These are phyloP conservation scores for Chaunax sp. DNA, from an alignment of 2,797 vertebrate species.

Conservation along the genomic window DNA sequence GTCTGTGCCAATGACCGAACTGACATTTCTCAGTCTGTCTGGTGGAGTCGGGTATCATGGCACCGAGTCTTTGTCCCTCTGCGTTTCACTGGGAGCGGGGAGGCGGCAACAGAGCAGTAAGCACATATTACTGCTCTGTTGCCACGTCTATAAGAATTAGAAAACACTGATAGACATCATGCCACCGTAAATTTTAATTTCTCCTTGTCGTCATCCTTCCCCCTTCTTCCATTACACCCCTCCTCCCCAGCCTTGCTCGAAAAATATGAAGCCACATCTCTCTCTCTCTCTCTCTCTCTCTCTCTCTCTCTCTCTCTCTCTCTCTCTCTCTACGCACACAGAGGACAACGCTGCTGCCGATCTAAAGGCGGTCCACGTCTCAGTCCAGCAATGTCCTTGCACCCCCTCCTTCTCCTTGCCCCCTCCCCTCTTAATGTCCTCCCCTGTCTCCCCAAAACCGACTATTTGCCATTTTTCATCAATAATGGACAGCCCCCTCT, in stretches of 20 bases:
- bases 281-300: conserved; percentile 33
- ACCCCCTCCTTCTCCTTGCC: conserved; percentile 52
- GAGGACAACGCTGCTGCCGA: conserved; percentile 71
- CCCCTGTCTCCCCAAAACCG: conserved; percentile 70
- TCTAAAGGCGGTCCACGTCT: conserved; percentile 86
- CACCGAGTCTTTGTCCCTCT: conserved; percentile 34
- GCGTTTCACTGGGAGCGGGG: conserved; percentile 19
- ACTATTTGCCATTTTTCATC: conserved; percentile 82
- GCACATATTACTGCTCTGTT: conserved; percentile 59
- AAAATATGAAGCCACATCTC: no score
- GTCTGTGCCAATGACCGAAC: conserved; percentile 62
- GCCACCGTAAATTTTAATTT: conserved; percentile 37
- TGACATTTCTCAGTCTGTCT: conserved; percentile 70
- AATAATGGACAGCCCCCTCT: conserved; percentile 75
- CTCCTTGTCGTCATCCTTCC: conserved; percentile 40
- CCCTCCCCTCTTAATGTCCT: conserved; percentile 58
- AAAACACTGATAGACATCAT: conserved; percentile 60
- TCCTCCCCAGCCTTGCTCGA: conserved; percentile 46
- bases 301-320: conserved; percentile 27
- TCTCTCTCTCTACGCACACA: conserved; percentile 56
- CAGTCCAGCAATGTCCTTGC: conserved; percentile 75
- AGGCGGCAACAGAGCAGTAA: conserved; percentile 48
- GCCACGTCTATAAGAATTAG: conserved; percentile 68
- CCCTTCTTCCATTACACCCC: conserved; percentile 45
- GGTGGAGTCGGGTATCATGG: conserved; percentile 46